phyloP scores from a whole-genome alignment of 2,797 vertebrate genomes.

The Xiphophorus birchmanni region DNA sequence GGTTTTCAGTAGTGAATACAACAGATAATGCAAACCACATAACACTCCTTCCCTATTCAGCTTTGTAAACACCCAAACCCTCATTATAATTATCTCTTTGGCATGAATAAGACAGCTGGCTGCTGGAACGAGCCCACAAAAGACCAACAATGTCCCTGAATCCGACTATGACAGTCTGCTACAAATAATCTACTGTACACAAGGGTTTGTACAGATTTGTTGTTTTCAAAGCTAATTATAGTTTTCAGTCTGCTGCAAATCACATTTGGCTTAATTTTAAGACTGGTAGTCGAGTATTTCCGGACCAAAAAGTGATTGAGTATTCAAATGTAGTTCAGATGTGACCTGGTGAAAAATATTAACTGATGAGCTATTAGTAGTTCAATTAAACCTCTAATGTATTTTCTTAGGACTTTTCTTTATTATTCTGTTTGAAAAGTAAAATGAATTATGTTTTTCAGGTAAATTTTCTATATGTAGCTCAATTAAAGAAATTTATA shows the following conservation, averaged over 20 bases:
- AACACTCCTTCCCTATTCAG: slow-evolving; percentile 1
- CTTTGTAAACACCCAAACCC: slow-evolving; percentile 11
- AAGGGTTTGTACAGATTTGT: slow-evolving; percentile 37
- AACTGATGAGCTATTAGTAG: not conserved
- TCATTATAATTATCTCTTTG: slow-evolving; percentile 29
- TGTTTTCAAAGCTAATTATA: slow-evolving; percentile 30
- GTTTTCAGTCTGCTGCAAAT: slow-evolving; percentile 3
- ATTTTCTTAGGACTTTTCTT: not conserved
- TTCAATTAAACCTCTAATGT: not conserved
- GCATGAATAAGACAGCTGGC: slow-evolving; percentile 23
- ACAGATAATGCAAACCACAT: not conserved
- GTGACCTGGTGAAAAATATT: not conserved
- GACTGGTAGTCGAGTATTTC: not conserved
- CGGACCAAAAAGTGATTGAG: not conserved
- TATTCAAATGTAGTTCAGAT: not conserved
- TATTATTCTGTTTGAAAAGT: not conserved
- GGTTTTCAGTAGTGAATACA: not conserved
- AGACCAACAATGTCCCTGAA: slow-evolving; percentile 1
- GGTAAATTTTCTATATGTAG: not conserved
- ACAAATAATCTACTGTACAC: slow-evolving; percentile 18
- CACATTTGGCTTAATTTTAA: slow-evolving; percentile 1
- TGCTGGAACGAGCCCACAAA: slow-evolving; percentile 18
- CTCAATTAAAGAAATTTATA: not conserved
- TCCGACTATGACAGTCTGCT: slow-evolving; percentile 6
- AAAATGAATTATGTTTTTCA: not conserved